These are phyloP conservation scores for Ceratina australensis DNA, from an alignment of 1,140 invertebrate genomes.

Conservation along the genomic window DNA sequence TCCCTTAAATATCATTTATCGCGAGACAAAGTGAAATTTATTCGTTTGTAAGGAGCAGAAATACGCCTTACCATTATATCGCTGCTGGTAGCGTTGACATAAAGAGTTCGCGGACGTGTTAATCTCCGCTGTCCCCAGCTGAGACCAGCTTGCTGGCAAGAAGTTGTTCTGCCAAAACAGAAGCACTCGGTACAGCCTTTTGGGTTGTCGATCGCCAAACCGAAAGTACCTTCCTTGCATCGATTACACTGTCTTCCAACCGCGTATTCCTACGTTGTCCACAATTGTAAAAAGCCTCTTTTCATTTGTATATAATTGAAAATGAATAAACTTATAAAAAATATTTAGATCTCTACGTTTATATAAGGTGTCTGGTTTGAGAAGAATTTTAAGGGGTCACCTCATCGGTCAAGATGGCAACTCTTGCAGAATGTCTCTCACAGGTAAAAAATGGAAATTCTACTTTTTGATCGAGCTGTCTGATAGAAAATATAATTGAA, in stretches of 20 bases:
- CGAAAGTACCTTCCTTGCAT: conserved; percentile 92
- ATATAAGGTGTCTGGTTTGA: too few relatives aligned
- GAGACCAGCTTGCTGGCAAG: conserved; percentile 88
- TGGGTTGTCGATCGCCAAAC: conserved; percentile 85
- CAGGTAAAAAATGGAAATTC: too few relatives aligned
- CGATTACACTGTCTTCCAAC: conserved; percentile 90
- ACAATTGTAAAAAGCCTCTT: neutral
- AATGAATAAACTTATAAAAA: too few relatives aligned
- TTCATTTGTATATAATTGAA: too few relatives aligned
- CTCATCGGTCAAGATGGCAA: too few relatives aligned
- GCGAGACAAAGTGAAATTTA: too few relatives aligned
- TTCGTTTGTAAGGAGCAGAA: neutral
- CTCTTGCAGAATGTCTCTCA: too few relatives aligned
- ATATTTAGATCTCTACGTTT: too few relatives aligned
- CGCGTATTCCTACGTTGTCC: conserved; percentile 83
- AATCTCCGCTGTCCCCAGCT: conserved; percentile 88
- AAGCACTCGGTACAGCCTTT: conserved; percentile 93
- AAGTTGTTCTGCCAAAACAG: conserved; percentile 90
- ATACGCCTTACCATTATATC: conserved; percentile 76
- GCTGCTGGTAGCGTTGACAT: conserved; percentile 79
- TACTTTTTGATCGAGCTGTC: too few relatives aligned
- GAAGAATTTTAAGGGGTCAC: too few relatives aligned
- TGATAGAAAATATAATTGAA: too few relatives aligned
- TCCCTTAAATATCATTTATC: neutral
- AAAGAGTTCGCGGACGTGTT: conserved; percentile 80